Base-by-base conservation (phyloP, 2,888 invertebrate species). In the Pristionchus mayeri region DNA sequence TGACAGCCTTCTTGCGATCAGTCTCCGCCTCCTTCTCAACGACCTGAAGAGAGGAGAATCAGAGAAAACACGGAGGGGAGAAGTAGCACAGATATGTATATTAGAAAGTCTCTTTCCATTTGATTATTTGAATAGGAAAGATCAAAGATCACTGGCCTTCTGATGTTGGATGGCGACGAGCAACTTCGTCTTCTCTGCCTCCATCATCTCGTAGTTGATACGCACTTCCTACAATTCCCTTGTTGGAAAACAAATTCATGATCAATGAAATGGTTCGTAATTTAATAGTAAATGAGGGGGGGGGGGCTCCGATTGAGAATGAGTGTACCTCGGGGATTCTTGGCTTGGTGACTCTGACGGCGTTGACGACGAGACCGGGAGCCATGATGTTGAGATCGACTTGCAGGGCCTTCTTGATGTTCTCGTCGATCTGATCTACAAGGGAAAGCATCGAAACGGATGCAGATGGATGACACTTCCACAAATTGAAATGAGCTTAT, bases 11-110 rank as follows among this genome's bases (percentile, higher is more conserved):
- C 91, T 96, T 96, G 44, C 96, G 94, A 85, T 97, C 97, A 4
- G 97, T 97, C 93, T 97, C 97, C 0, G 97, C 97, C 93, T 97
- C 96, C 93, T 97, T 97, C 93, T 97, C 97, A 0, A 97, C 96
- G 60, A 97, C 96, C 67, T 67, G 67, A 21, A 24, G n/a, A 24
- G 18, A n/a, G 54, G 54, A 54, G 2, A 21, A 54, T 54, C n/a
- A 54, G 27, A 37, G 6, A 67, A 4, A 67, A 9, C 2, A 27
- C 21, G 30, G 3, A 7, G 27, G 18, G n/a, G n/a, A 6, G 24
- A n/a, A n/a, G n/a, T n/a, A n/a, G n/a, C n/a, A n/a, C n/a, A n/a
- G n/a, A n/a, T n/a, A n/a, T n/a, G n/a, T n/a, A n/a, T n/a, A n/a
- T n/a, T n/a, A n/a, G n/a, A n/a, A n/a, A n/a, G n/a, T n/a, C n/a